Conservation (phyloP, 30 jellyfish, hydroid and myxozoan genomes). For the Morbakka virulenta region DNA sequence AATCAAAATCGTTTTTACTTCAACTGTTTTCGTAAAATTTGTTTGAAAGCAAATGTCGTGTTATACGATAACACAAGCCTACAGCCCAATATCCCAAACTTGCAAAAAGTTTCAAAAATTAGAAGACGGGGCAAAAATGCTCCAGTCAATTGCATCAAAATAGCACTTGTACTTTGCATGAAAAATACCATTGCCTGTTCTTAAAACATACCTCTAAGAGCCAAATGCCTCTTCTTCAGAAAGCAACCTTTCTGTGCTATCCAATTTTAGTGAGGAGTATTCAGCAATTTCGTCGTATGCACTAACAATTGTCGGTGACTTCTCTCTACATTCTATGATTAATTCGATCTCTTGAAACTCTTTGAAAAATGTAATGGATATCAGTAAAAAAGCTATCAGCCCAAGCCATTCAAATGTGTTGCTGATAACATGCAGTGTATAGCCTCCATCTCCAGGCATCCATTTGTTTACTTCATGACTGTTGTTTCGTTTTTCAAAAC, state of each 20-base stretch:
- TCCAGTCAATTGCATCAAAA: too few species aligned
- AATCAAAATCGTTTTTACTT: too few species aligned
- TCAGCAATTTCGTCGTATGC: constrained; percentile 68
- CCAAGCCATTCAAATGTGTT: constrained; percentile 79
- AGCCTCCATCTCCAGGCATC: constrained; percentile 82
- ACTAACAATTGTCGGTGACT: constrained; percentile 32
- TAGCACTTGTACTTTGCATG: too few species aligned
- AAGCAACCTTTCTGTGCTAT: constrained; percentile 16
- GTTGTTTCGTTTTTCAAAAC: constrained; percentile 13
- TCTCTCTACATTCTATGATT: constrained; percentile 64
- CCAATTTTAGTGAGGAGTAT: constrained; percentile 35
- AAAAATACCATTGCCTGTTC: too few species aligned
- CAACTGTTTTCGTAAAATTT: too few species aligned
- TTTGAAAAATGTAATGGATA: constrained; percentile 61
- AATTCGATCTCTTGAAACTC: constrained; percentile 72
- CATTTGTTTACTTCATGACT: constrained; percentile 47
- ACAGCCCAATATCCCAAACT: too few species aligned
- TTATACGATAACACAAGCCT: too few species aligned
- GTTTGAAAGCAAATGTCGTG: too few species aligned
- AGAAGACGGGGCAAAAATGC: too few species aligned
- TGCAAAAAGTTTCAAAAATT: too few species aligned
- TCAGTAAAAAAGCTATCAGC: constrained; percentile 44
- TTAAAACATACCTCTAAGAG: too few species aligned
- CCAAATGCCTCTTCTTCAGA: constrained; percentile 25
- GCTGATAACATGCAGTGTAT: constrained; percentile 61